Conservation (phyloP, 2,797 vertebrate genomes). For the Enteromius treurensis region DNA sequence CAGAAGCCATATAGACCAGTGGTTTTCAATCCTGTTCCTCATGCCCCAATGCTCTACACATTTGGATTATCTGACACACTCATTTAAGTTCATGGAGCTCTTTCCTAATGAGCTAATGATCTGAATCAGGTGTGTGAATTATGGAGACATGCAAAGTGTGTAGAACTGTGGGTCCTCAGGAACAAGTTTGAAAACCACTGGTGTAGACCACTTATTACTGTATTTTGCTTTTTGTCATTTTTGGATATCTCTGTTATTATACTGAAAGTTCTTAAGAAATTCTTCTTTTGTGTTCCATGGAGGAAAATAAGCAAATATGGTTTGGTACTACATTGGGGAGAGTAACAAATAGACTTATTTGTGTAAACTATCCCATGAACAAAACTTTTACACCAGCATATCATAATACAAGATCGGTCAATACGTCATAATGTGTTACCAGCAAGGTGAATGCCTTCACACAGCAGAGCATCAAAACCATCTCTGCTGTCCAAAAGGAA, state of each 20-base stretch:
- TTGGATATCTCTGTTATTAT: not conserved
- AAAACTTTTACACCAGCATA: not conserved
- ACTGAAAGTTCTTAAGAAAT: not conserved
- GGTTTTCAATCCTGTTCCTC: no score
- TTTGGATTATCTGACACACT: no score
- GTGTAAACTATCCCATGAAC: not conserved
- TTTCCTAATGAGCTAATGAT: no score
- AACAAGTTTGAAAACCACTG: no score
- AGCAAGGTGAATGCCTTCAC: conserved; percentile 24
- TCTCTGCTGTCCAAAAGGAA: conserved; percentile 46
- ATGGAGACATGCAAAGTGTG: no score
- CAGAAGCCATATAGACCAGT: not conserved
- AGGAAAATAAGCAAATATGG: not conserved
- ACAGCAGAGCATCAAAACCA: conserved; percentile 33
- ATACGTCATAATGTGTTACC: conserved; percentile 33
- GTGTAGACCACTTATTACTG: not conserved
- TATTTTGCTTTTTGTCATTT: not conserved
- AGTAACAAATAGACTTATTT: not conserved
- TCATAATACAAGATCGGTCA: conserved; percentile 1
- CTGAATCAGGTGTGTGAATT: no score
- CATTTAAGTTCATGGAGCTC: no score
- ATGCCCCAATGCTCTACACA: no score
- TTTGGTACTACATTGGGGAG: not conserved
- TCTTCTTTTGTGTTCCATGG: not conserved
- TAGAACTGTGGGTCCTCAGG: no score